Percentiles rank a stretch among this genome's conserved stretches.
These are phyloP conservation scores for Chlorodrepanis virens DNA, from an alignment of 2,113 vertebrate species.

Conservation along the genomic window DNA sequence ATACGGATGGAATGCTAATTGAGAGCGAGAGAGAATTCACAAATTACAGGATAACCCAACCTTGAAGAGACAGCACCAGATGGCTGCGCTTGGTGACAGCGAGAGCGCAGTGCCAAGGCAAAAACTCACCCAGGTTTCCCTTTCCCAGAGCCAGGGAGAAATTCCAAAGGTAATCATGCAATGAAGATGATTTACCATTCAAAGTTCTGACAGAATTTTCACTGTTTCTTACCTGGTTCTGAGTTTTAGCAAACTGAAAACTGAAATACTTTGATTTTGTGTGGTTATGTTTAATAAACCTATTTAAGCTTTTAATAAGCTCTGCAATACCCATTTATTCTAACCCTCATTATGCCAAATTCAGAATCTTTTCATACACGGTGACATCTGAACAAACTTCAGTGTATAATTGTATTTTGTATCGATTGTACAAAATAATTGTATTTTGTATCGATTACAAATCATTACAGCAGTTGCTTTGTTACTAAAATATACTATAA, in stretches of 20 bases:
- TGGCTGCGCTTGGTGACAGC: constrained; percentile 34
- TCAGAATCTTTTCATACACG: not conserved
- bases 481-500: not conserved
- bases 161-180: not conserved
- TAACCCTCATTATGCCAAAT: not conserved
- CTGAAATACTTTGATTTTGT: not conserved
- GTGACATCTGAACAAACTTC: not conserved
- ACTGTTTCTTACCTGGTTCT: not conserved
- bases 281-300: not conserved
- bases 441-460: not conserved
- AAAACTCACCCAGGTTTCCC: not conserved
- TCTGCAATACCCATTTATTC: not conserved
- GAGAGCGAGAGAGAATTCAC: not conserved
- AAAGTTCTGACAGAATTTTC: not conserved
- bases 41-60: constrained; percentile 49
- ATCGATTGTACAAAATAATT: not conserved
- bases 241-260: not conserved
- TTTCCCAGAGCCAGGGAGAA: not conserved
- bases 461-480: not conserved
- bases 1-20: not conserved
- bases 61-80: constrained; percentile 68
- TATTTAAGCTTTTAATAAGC: not conserved
- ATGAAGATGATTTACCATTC: not conserved
- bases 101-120: constrained; percentile 15
- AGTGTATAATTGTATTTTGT: not conserved